A percentile compares a stretch with the other conserved stretches of the same genome.
These are phyloP conservation scores for Liolophura sinensis DNA, from an alignment of 1,140 invertebrate species.

Conservation along the genomic window DNA sequence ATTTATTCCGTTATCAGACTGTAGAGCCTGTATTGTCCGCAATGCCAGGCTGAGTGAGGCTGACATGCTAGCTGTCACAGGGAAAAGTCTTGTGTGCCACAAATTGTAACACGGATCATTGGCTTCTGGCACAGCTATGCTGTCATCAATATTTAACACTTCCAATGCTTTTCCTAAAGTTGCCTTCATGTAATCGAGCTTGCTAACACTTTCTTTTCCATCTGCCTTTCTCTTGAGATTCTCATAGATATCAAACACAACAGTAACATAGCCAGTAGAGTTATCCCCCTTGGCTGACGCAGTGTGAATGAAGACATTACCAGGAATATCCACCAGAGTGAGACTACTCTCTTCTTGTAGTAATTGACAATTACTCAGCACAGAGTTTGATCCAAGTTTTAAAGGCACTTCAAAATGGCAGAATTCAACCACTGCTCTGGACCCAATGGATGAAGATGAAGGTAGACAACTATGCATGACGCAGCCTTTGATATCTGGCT, in stretches of 20 bases:
- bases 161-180: conserved; percentile 24
- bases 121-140: conserved; percentile 7
- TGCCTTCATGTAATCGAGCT: conserved; percentile 40
- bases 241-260: conserved; percentile 55
- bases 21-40: conserved; percentile 14
- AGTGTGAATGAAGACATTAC: conserved; percentile 55
- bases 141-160: conserved; percentile 5
- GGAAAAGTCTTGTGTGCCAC: conserved; percentile 56
- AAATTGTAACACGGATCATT: conserved; percentile 28
- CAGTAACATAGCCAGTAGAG: conserved; percentile 49
- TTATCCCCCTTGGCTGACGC: conserved; percentile 40
- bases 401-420: conserved; percentile 52
- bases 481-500: conserved; percentile 30
- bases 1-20: conserved; percentile 9
- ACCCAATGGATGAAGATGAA: conserved; percentile 20
- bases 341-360: conserved; percentile 1
- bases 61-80: conserved; percentile 38
- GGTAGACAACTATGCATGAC: conserved; percentile 47
- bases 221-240: conserved; percentile 52
- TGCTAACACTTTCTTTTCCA: conserved; percentile 9
- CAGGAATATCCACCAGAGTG: conserved; percentile 40
- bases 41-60: conserved; percentile 49
- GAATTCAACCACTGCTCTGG: conserved; percentile 54
- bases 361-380: conserved; percentile 57
- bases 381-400: conserved; percentile 43